phyloP scores from a whole-genome alignment of 2,113 vertebrate genomes.

The Petaurus breviceps region DNA sequence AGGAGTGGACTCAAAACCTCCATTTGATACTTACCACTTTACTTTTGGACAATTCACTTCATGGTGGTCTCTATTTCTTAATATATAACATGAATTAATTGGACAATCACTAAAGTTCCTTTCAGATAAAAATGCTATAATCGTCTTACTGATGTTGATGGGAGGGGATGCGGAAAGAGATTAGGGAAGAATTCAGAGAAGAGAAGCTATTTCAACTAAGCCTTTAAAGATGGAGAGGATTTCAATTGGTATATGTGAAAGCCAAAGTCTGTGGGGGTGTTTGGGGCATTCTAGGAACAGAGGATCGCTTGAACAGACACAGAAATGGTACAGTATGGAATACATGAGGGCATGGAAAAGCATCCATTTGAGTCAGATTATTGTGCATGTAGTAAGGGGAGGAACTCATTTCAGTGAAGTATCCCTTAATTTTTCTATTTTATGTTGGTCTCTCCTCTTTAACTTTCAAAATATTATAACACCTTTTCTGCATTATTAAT shows the following conservation, averaged over 20 bases:
- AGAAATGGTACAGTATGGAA: background rate
- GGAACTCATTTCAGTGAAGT: background rate
- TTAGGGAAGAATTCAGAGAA: background rate
- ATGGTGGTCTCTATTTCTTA: background rate
- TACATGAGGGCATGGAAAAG: background rate
- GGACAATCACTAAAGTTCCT: background rate
- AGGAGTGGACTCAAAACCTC: background rate
- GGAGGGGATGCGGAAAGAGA: background rate
- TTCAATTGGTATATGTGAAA: background rate
- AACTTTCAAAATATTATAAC: slow-evolving; percentile 11
- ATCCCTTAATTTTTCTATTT: slow-evolving; percentile 9
- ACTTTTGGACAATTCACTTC: background rate
- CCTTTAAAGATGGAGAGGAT: background rate
- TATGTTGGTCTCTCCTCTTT: background rate
- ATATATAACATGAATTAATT: background rate
- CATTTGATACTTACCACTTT: background rate
- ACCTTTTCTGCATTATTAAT: background rate
- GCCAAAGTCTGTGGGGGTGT: background rate
- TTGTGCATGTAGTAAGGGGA: background rate
- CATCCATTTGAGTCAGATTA: background rate
- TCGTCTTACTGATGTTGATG: background rate
- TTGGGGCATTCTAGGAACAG: background rate
- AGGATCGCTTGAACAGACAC: background rate
- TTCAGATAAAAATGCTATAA: background rate
- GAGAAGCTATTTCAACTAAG: background rate